phyloP scores from a whole-genome alignment of 2,113 vertebrate genomes.

The Gymnorhina tibicen region DNA sequence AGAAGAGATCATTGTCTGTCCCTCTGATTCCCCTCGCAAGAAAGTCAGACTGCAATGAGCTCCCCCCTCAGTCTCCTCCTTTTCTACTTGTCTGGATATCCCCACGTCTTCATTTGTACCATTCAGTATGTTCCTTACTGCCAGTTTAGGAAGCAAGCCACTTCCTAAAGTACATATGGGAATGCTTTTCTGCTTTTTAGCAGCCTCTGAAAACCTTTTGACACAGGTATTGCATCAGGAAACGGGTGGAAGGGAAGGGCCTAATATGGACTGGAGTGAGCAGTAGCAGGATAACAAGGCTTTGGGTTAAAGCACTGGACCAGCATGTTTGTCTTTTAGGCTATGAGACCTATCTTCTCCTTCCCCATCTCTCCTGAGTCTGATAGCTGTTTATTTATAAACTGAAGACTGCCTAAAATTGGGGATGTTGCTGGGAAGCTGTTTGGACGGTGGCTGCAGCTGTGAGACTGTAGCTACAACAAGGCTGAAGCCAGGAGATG shows the following conservation, averaged over 20 bases:
- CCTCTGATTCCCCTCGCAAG: not conserved
- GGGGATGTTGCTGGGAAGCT: not conserved
- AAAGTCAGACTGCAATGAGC: not conserved
- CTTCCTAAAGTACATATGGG: not conserved
- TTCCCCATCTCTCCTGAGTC: not conserved
- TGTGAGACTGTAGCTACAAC: not conserved
- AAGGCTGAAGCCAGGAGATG: not conserved
- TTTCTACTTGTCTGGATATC: not conserved
- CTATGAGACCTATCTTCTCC: not conserved
- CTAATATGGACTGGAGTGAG: not conserved
- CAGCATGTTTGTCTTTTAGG: not conserved
- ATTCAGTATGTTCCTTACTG: not conserved
- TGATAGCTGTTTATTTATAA: not conserved
- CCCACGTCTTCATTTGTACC: not conserved
- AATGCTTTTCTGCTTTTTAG: not conserved
- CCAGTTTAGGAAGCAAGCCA: not conserved
- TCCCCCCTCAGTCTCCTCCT: not conserved
- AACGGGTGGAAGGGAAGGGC: not conserved
- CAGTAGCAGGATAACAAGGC: not conserved
- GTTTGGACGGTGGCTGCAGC: not conserved
- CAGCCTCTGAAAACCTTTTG: not conserved
- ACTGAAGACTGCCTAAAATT: not conserved
- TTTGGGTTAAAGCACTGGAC: not conserved
- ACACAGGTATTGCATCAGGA: not conserved
- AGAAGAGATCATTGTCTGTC: not conserved